Evolutionary conservation across 2,888 invertebrate genomes (phyloP).

Genomic region (Acronicta leporina): DNA sequence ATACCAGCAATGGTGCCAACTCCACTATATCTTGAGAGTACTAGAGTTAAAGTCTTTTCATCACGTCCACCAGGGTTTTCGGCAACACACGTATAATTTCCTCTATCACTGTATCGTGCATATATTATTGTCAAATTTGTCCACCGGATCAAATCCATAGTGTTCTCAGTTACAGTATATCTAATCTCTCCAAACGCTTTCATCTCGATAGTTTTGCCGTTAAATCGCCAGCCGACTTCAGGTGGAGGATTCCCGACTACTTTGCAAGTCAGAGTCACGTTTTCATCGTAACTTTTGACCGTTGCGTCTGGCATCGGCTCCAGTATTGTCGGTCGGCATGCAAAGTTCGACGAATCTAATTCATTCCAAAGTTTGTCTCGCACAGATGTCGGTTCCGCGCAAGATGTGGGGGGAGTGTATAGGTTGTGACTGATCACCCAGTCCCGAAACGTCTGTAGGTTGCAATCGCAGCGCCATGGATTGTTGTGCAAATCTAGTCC

Average conservation of each 20-base stretch:
- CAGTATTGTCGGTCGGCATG: slow-evolving; percentile 94
- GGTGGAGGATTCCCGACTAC: slow-evolving; percentile 94
- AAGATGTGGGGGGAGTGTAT: slow-evolving; percentile 93
- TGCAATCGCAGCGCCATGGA: slow-evolving; percentile 97
- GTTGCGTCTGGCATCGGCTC: slow-evolving; percentile 90
- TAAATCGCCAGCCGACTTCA: slow-evolving; percentile 92
- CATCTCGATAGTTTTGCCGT: slow-evolving; percentile 89
- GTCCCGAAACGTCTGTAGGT: slow-evolving; percentile 93
- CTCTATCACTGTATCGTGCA: slow-evolving; percentile 90
- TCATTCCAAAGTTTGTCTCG: slow-evolving; percentile 93
- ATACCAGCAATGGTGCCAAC: slow-evolving; percentile 80
- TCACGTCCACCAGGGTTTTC: slow-evolving; percentile 94
- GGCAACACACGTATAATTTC: slow-evolving; percentile 94
- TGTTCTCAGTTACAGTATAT: slow-evolving; percentile 82
- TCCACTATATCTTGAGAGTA: slow-evolving; percentile 85
- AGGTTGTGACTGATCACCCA: slow-evolving; percentile 93
- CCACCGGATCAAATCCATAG: slow-evolving; percentile 88
- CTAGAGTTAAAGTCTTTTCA: slow-evolving; percentile 92
- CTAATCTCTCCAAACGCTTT: slow-evolving; percentile 85
- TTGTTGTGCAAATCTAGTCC: slow-evolving; percentile 94
- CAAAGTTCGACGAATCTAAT: slow-evolving; percentile 92
- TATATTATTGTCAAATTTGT: slow-evolving; percentile 92
- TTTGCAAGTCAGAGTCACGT: slow-evolving; percentile 93
- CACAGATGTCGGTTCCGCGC: slow-evolving; percentile 91
- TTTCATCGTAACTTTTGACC: slow-evolving; percentile 91